Base-by-base conservation (phyloP, 2,797 vertebrate genomes). In the Yasuhikotakia modesta region DNA sequence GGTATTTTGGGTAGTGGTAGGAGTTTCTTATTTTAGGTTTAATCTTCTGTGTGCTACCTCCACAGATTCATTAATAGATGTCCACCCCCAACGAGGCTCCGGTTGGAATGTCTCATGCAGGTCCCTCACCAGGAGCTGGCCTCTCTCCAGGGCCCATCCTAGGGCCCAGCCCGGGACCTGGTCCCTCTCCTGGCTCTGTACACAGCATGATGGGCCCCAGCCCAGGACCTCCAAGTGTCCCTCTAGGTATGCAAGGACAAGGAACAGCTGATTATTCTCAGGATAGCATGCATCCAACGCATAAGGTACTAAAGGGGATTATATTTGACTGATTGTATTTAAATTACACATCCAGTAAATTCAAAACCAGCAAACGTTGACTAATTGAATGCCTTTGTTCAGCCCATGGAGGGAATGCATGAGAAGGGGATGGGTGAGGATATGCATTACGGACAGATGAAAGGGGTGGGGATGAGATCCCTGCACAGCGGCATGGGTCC, bases 141-240 rank as follows among this genome's bases (percentile, higher is more conserved):
- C 93, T 96, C 39, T 99, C 97, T 71, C 97, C 97, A 39, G 97
- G 97, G 81, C 96, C 97, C 24, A 97, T 98, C 86, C 88, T 99
- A 55, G 97, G 97, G 70, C 97, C 96, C 39, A 99, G 97, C 79
- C 96, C 97, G 68, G 97, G 97, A 84, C 97, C 97, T 1, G 97
- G 97, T 2, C 97, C 96, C 0, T 99, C 97, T 79, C 97, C 97
- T 14, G 93, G 97, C 82, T 98, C 97, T 14, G 97, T 98, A 76
- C 97, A 99, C 91, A 97, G 95, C 79, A 98, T 98, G 95, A 97
- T 98, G 96, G 97, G 97, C 77, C 96, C 96, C 16, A 98, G 96
- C 85, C 97, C 97, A 30, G 96, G 97, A 79, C 97, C 97, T 0
- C 95, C 97, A 10, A 97, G 92, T 12, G 95, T 95, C 43, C 90